Conservation (phyloP, 2,113 vertebrate genomes). For the Pterocles orientalis region DNA sequence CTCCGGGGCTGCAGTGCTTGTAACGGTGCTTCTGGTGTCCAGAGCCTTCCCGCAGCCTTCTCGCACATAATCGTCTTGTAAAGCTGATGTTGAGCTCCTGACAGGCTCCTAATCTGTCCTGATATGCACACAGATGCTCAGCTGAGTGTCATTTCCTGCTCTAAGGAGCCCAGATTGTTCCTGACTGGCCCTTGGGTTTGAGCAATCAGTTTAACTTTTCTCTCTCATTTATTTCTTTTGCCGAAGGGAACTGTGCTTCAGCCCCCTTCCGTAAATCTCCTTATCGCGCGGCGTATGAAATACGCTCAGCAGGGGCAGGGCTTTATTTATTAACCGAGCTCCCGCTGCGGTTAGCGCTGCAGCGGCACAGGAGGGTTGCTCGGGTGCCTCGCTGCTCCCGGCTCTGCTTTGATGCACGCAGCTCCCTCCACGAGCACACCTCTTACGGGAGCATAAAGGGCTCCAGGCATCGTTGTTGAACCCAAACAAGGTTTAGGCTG, state of each 20-base stretch:
- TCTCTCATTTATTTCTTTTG: slow-evolving; percentile 16
- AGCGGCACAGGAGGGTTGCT: neutral
- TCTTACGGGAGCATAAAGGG: neutral
- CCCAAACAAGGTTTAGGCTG: neutral
- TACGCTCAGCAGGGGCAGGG: rapidly evolving
- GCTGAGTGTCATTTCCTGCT: slow-evolving; percentile 39
- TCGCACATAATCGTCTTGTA: rapidly evolving
- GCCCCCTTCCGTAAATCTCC: neutral
- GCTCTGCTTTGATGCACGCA: neutral
- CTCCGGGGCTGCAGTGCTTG: neutral
- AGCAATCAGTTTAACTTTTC: neutral
- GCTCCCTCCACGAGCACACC: neutral
- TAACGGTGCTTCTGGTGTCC: neutral
- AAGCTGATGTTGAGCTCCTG: neutral
- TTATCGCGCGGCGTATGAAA: rapidly evolving
- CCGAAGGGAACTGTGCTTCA: neutral
- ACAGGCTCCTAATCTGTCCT: neutral
- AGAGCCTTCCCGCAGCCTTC: neutral
- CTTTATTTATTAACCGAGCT: neutral
- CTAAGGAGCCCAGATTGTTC: neutral
- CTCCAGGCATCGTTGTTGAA: neutral
- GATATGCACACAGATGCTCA: neutral
- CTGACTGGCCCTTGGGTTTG: neutral
- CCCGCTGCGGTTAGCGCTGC: neutral
- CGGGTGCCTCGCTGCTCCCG: rapidly evolving